These are phyloP conservation scores for Papilio polytes DNA, from an alignment of 1,140 invertebrate species.

Conservation along the genomic window DNA sequence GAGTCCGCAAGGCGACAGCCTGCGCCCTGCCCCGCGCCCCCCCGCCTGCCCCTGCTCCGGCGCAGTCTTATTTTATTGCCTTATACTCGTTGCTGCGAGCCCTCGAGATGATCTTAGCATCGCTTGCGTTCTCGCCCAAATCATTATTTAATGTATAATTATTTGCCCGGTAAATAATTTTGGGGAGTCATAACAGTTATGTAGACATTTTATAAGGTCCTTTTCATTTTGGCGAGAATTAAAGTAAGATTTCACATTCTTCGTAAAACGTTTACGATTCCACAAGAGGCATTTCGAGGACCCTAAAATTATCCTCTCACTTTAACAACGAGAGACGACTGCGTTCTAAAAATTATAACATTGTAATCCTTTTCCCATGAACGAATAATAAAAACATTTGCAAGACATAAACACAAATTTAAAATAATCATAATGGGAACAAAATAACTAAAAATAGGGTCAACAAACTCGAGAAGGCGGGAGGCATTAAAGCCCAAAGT, in stretches of 20 bases:
- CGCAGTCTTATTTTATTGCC: constrained; percentile 77
- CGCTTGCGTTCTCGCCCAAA: constrained; percentile 66
- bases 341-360: not conserved
- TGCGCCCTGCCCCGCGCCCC: constrained; percentile 42
- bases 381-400: not conserved
- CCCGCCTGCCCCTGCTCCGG: constrained; percentile 43
- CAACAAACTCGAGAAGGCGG: constrained; percentile 60
- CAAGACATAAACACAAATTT: not conserved
- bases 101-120: constrained; percentile 75
- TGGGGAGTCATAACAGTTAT: constrained; percentile 68
- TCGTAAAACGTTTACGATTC: constrained; percentile 23
- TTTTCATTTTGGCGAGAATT: constrained; percentile 47
- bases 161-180: constrained; percentile 70
- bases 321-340: not conserved
- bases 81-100: constrained; percentile 65
- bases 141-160: constrained; percentile 80
- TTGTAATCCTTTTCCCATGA: not conserved
- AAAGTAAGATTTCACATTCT: constrained; percentile 40
- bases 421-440: constrained; percentile 23
- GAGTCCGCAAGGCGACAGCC: constrained; percentile 48
- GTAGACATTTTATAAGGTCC: constrained; percentile 61
- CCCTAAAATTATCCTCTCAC: not conserved
- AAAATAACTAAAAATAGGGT: constrained; percentile 26
- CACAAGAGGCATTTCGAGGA: not conserved
- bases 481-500: constrained; percentile 54